Evolutionary conservation across 2,888 invertebrate genomes (phyloP), one percentile per base, ranked within the genome.

Genomic region (Cheilosia vernalis): DNA sequence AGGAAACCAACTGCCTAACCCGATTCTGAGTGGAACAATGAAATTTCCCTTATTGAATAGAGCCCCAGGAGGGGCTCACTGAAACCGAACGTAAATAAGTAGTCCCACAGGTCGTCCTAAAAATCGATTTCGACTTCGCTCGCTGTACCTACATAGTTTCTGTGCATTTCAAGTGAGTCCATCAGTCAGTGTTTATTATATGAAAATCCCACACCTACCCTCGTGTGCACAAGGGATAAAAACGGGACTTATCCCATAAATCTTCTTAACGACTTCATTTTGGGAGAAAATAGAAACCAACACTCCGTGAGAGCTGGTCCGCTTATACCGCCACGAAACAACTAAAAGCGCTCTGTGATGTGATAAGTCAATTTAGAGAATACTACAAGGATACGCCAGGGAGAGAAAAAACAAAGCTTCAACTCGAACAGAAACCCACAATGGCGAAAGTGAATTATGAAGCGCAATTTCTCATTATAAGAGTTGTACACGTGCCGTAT

Each of bases 241-340:
- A 27, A 44, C 27, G 13, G 4, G 2, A 10, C 27, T 27, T 15
- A 47, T 30, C 7, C 67, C 15, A 81, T 74, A 81, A 74, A 81
- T 81, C 74, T 61, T 40, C 30, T 15, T 42, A 74, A 81, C 63
- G 69, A 74, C 69, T 69, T 73, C 27, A 81, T 81, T 74, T 74
- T 10, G 33, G 40, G 42, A 19, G 44, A 61, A 67, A 47, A 44
- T 19, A 47, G 42, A 37, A 69, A 55, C 47, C 56, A 58, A 27
- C 15, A 56, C 27, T 19, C 21, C 44, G 56, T 66, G 40, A 58
- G 21, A 42, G n/a, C 6, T 15, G 44, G 7, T 47, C 7, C 37
- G 37, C n/a, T 17, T n/a, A 7, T 6, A 19, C 24, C 24, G 24
- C 47, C 1, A 61, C 9, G 9, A 55, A 58, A 42, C 47, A 44